phyloP scores from a whole-genome alignment of 2,888 invertebrate species.

The Tuberolachnus salignus region DNA sequence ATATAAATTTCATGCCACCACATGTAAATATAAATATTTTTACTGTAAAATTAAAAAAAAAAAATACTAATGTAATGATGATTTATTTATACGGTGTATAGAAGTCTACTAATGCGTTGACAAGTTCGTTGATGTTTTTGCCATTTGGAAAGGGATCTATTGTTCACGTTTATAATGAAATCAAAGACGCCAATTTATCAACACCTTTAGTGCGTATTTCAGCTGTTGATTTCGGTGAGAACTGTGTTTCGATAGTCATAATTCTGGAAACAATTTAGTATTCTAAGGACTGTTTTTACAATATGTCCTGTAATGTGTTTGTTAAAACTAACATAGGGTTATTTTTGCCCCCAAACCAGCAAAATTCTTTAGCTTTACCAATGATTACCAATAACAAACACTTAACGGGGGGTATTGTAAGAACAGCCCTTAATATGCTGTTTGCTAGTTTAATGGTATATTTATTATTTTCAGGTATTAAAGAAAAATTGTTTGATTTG shows the following conservation, averaged over 20 bases:
- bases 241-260: neutral
- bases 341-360: too few relatives aligned
- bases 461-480: constrained; percentile 67
- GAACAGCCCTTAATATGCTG: too few relatives aligned
- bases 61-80: constrained; percentile 20
- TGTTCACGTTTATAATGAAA: constrained; percentile 73
- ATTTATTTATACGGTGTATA: constrained; percentile 59
- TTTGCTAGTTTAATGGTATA: constrained; percentile 8
- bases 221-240: constrained; percentile 78
- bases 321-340: too few relatives aligned
- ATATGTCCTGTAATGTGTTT: too few relatives aligned
- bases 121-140: constrained; percentile 80
- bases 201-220: constrained; percentile 70
- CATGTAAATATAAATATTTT: constrained; percentile 65
- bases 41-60: constrained; percentile 50
- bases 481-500: constrained; percentile 84
- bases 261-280: constrained; percentile 11
- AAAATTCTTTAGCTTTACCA: too few relatives aligned
- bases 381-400: too few relatives aligned
- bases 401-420: too few relatives aligned
- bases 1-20: constrained; percentile 74
- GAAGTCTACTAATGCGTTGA: constrained; percentile 64
- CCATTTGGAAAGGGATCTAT: constrained; percentile 82
- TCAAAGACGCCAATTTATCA: constrained; percentile 68
- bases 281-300: too few relatives aligned